Evolutionary conservation across 2,113 vertebrate species (phyloP), one percentile per base, ranked within the genome.

Genomic region (Plotosus lineatus): DNA sequence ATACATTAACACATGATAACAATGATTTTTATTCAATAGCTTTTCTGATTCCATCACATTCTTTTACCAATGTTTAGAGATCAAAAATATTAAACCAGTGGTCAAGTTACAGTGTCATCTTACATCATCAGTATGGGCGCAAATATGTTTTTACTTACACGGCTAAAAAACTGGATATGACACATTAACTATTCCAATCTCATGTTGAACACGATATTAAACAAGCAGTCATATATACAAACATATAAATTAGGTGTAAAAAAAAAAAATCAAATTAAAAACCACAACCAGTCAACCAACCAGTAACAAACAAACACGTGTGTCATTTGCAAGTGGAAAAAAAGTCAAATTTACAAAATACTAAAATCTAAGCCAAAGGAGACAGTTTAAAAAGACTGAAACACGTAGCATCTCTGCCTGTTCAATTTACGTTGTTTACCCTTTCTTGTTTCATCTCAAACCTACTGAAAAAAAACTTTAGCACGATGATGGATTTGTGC

Each of bases 141-240:
- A 79, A 48, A 72, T 10, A 21, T 23, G 53, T 58, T 72, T 72
- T 72, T 15, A 72, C 6, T 68, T 44, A 36, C 68, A 72, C 51
- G 53, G 36, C 56, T 36, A 60, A 48, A 31, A 21, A 42, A 72
- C 58, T 60, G 55, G 56, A 72, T 72, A 60, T 40, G 11, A 36
- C 11, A 4, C 3, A 60, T 15, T 69, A 40, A 33, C n/a, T 71
- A 28, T 51, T 72, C 46, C 17, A 44, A 69, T 14, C 12, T 69
- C 69, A 73, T 36, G 26, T 48, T 71, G 26, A 71, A 71, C 42
- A 73, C 69, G 51, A 50, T 50, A 72, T 17, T 73, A 71, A 72
- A 81, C 74, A 86, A 48, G 68, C 78, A 33, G 82, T 83, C 79
- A 84, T 92, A 91, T 92, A 90, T 90, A 92, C 90, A 93, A 79